A percentile compares a stretch with the other conserved stretches of the same genome.
Conservation (phyloP, 2,797 vertebrate species). For the Graptemys geographica region DNA sequence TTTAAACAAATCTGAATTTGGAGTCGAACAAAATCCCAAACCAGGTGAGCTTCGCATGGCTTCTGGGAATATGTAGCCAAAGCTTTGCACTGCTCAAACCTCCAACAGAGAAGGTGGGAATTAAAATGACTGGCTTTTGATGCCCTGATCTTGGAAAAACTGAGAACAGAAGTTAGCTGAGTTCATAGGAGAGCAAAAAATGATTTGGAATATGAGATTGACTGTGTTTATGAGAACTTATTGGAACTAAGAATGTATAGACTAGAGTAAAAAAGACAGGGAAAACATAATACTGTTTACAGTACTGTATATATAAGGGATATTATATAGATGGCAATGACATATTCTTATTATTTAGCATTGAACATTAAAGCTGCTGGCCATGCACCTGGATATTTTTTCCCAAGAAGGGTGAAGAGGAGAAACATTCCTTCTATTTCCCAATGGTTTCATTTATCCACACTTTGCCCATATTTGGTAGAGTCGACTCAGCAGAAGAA, state of each 20-base stretch:
- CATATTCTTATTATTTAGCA: neutral
- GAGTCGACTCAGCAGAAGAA: neutral
- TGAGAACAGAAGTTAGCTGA: neutral
- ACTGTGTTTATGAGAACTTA: neutral
- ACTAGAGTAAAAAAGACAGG: neutral
- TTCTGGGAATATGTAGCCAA: neutral
- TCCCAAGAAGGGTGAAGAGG: neutral
- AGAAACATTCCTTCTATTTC: neutral
- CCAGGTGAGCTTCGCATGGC: neutral
- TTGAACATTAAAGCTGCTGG: neutral
- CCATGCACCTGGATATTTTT: neutral
- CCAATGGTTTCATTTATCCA: neutral
- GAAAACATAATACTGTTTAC: neutral
- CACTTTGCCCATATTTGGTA: neutral
- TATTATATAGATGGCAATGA: neutral
- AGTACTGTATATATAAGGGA: neutral
- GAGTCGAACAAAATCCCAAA: neutral
- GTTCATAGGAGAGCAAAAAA: neutral
- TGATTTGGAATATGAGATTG: fast-evolving
- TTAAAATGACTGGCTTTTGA: neutral
- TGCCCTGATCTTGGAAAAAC: neutral
- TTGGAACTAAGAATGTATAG: neutral
- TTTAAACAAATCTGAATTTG: neutral
- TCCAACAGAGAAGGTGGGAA: neutral
- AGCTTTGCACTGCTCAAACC: neutral